A percentile compares a stretch with the other conserved stretches of the same genome.
These are phyloP conservation scores for Hylaeus anthracinus DNA, from an alignment of 1,140 invertebrate genomes.

Conservation along the genomic window DNA sequence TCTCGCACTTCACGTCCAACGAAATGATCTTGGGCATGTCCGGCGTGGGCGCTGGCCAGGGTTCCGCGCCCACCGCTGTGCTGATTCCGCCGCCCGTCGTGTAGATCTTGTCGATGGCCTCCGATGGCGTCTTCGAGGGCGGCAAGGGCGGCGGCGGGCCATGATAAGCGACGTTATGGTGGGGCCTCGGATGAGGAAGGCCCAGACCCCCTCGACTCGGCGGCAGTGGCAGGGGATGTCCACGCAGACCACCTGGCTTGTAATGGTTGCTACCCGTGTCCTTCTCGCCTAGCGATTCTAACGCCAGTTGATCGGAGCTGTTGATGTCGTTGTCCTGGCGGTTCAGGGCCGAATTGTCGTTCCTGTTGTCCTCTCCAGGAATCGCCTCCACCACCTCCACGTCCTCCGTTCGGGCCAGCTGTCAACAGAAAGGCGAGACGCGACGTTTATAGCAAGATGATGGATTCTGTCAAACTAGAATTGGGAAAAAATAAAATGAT, in stretches of 20 bases:
- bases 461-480: background rate
- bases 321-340: slow-evolving; percentile 69
- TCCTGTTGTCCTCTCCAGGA: slow-evolving; percentile 81
- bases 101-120: slow-evolving; percentile 84
- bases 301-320: slow-evolving; percentile 84
- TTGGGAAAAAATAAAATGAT: no score
- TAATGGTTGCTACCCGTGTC: slow-evolving; percentile 79
- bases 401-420: slow-evolving; percentile 82
- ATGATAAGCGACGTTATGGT: slow-evolving; percentile 84
- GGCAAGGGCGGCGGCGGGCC: slow-evolving; percentile 85
- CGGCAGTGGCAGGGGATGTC: slow-evolving; percentile 81
- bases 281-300: slow-evolving; percentile 84
- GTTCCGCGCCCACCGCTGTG: slow-evolving; percentile 81
- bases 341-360: slow-evolving; percentile 74
- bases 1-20: slow-evolving; percentile 96
- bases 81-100: slow-evolving; percentile 70
- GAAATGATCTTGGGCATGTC: slow-evolving; percentile 96
- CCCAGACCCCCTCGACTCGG: slow-evolving; percentile 79
- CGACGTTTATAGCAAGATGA: no score
- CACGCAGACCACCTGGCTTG: slow-evolving; percentile 80
- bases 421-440: slow-evolving; percentile 58
- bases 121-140: slow-evolving; percentile 71
- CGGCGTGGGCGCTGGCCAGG: slow-evolving; percentile 89
- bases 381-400: slow-evolving; percentile 85
- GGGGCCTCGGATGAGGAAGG: slow-evolving; percentile 78